These are phyloP conservation scores for Herminia tarsipennalis DNA, from an alignment of 2,888 invertebrate genomes.

Conservation along the genomic window DNA sequence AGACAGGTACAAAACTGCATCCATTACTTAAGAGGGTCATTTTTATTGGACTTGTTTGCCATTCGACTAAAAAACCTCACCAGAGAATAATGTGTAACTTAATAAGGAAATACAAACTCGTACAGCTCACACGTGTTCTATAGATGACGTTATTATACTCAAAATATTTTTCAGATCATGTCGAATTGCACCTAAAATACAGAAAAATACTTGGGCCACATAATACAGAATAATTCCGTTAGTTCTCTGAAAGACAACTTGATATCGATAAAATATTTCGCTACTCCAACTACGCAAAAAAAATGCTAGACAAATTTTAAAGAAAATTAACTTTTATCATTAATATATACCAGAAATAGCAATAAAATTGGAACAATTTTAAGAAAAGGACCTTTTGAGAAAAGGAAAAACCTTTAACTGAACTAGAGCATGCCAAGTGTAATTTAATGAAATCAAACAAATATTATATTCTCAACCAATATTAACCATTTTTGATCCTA, in stretches of 20 bases:
- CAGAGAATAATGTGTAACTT: conserved; percentile 1
- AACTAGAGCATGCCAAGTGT: neutral
- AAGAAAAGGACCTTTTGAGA: too few species aligned
- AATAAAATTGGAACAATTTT: conserved; percentile 13
- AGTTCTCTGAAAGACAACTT: conserved; percentile 7
- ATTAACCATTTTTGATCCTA: conserved; percentile 8
- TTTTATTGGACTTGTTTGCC: conserved; percentile 17
- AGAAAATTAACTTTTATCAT: too few species aligned
- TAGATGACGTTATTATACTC: too few species aligned
- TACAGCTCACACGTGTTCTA: too few species aligned
- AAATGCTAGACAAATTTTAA: too few species aligned
- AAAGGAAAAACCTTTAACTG: conserved; percentile 2
- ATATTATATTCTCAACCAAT: conserved; percentile 7
- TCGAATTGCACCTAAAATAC: conserved; percentile 7
- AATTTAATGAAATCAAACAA: neutral
- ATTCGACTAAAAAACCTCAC: conserved; percentile 15
- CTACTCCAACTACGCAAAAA: too few species aligned
- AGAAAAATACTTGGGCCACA: conserved; percentile 20
- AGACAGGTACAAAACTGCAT: too few species aligned
- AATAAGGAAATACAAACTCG: too few species aligned
- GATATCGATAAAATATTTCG: neutral
- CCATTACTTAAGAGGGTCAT: conserved; percentile 15
- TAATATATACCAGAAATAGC: neutral
- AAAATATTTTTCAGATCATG: too few species aligned
- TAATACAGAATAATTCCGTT: conserved; percentile 9